phyloP scores from a whole-genome alignment of 2,888 invertebrate genomes.

The Phalera bucephala region DNA sequence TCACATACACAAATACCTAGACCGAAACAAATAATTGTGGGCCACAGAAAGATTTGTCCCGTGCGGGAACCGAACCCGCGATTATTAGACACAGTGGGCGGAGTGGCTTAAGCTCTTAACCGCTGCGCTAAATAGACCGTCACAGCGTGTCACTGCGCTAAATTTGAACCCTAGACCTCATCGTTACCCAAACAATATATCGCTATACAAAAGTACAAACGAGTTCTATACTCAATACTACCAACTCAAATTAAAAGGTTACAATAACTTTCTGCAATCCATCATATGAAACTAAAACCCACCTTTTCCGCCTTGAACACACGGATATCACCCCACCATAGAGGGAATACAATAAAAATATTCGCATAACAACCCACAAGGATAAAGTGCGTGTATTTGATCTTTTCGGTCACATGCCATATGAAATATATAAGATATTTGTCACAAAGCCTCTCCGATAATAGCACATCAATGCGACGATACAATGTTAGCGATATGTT shows the following conservation, averaged over 20 bases:
- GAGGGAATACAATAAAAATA: background rate
- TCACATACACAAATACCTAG: too few relatives aligned
- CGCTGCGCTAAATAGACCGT: too few relatives aligned
- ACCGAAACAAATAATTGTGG: too few relatives aligned
- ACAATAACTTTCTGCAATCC: background rate
- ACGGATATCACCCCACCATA: background rate
- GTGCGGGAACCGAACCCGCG: too few relatives aligned
- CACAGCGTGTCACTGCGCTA: too few relatives aligned
- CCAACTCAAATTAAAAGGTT: background rate
- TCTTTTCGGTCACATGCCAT: conserved; percentile 13
- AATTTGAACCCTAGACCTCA: too few relatives aligned
- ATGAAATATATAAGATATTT: conserved; percentile 23
- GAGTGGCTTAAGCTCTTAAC: too few relatives aligned
- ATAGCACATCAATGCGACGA: conserved; percentile 11
- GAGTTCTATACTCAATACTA: too few relatives aligned
- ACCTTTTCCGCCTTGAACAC: background rate
- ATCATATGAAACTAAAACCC: background rate
- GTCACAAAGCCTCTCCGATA: conserved; percentile 15
- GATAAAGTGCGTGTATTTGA: conserved; percentile 15
- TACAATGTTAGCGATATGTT: conserved; percentile 3
- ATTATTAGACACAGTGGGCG: too few relatives aligned
- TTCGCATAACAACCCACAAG: conserved; percentile 3
- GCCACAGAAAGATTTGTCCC: too few relatives aligned
- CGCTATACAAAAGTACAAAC: too few relatives aligned
- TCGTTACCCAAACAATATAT: too few relatives aligned